Evolutionary conservation across 2,888 invertebrate genomes (phyloP).

Genomic region (Drosophila quinaria): DNA sequence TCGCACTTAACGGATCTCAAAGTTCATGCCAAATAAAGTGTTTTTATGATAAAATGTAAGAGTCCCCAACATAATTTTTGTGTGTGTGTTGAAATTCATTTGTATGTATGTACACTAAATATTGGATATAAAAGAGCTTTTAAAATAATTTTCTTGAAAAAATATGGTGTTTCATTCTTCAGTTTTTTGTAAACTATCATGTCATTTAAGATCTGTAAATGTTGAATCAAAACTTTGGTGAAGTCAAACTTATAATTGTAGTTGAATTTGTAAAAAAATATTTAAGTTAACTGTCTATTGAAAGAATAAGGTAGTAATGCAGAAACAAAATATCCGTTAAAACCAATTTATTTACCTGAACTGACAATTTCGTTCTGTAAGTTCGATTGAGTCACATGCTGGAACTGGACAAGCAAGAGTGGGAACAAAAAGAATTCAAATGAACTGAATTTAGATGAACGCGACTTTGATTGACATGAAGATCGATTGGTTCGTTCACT

Average conservation of each 20-base stretch:
- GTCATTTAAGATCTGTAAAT: neutral
- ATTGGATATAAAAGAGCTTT: constrained; percentile 19
- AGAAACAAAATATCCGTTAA: neutral
- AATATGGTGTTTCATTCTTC: neutral
- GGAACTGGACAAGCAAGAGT: neutral
- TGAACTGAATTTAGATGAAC: no score
- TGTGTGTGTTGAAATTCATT: constrained; percentile 41
- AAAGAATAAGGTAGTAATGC: neutral
- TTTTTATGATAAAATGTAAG: constrained; percentile 71
- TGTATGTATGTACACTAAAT: constrained; percentile 18
- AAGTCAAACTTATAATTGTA: no score
- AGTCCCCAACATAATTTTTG: constrained; percentile 38
- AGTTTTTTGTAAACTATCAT: neutral
- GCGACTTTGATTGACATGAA: neutral
- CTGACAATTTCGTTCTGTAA: neutral
- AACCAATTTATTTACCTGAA: neutral
- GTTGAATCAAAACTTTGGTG: no score
- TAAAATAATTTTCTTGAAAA: constrained; percentile 12
- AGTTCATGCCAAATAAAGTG: constrained; percentile 68
- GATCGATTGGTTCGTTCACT: neutral
- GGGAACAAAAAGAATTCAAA: no score
- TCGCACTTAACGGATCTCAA: constrained; percentile 54
- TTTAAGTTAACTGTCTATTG: no score
- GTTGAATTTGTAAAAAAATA: no score
- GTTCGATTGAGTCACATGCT: neutral